Base-by-base conservation (phyloP, 35 echinoderm and acorn worm genomes). In the Acanthaster planci region DNA sequence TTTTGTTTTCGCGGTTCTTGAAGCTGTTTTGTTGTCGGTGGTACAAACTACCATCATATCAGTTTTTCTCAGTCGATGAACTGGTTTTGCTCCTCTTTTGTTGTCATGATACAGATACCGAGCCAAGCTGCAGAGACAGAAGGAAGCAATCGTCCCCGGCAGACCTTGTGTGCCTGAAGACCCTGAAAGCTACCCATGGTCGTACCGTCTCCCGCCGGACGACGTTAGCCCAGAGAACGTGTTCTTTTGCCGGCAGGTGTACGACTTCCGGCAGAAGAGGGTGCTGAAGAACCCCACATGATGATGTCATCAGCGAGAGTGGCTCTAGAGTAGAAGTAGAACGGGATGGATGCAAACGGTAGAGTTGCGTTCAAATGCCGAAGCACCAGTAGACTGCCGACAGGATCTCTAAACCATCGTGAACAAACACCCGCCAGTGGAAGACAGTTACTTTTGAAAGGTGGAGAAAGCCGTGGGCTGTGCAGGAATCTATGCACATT, bases 231-330 rank as follows among this genome's bases (percentile, higher is more conserved):
- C 88, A 0, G 91, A 87, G 39, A 77, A 80, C 36, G 91, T 97
- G 40, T 97, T 93, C 68, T 67, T 97, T 19, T 97, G 95, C 72
- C 83, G 95, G n/a, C 95, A 93, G 53, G 95, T 97, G 18, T 97
- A 97, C 59, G 95, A 97, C 77, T 97, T 90, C 64, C 80, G 91
- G 53, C 95, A 97, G 88, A 89, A 87, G 26, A 84, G 95, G 40
- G 56, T 97, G 12, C 44, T 97, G 84, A 97, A 97, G 79, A 97
- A 97, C 53, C 95, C 95, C 3, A 67, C 54, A 16, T 94, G 87
- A 84, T 77, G 77, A 72, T 38, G 14, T 51, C 36, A 18, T 23
- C 1, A 15, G 68, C 22, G 38, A 37, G 40, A 47, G 18, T 53
- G 50, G 18, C 51, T 7, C 18, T 81, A 47, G 40, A 81, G 0